Evolutionary conservation across 2,113 vertebrate species (phyloP), one percentile per base, ranked within the genome.

Genomic region (Rhabdomys dilectus): DNA sequence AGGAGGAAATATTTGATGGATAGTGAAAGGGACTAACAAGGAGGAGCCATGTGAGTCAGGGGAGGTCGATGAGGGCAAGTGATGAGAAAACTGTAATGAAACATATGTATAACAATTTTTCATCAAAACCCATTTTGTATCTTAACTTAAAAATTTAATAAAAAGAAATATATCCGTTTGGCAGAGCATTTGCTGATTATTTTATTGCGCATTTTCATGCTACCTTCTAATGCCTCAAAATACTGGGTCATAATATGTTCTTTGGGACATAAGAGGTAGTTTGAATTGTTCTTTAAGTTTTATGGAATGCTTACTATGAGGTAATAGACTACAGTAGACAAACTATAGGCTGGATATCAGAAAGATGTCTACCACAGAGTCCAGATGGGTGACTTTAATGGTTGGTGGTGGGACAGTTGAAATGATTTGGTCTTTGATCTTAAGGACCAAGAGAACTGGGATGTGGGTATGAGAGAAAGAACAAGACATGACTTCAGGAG

Each of bases 81-180:
- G n/a, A 88, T 12, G 8, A 48, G 21, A 56, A 88, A 17, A 5
- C 3, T 88, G 36, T 70, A 53, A 39, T 15, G 60, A 42, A 29
- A 34, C 16, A 21, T 34, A 66, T 34, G 16, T 21, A 4, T 34
- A 58, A 85, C 58, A 62, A 13, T 17, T n/a, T 70, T n/a, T 72
- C 36, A 87, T 36, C 2, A 17, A 53, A 82, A 53, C 11, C 2
- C 21, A 51, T 87, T 70, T 87, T 53, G 19, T 70, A n/a, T 17
- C 29, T 48, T 39, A 70, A 53, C 17, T 36, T 36, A 48, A 21
- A 85, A 34, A 12, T 64, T 45, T 62, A 84, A 51, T 51, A 51
- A 68, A 66, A 87, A 26, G 11, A 77, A 88, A 91, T 31, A 75
- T 53, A 84, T 42, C n/a, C n/a, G 77, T 21, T 95, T 95, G 53